Evolutionary conservation across 2,888 invertebrate genomes (phyloP), one percentile per base, ranked within the genome.

Genomic region (Trachelus iudaicus): DNA sequence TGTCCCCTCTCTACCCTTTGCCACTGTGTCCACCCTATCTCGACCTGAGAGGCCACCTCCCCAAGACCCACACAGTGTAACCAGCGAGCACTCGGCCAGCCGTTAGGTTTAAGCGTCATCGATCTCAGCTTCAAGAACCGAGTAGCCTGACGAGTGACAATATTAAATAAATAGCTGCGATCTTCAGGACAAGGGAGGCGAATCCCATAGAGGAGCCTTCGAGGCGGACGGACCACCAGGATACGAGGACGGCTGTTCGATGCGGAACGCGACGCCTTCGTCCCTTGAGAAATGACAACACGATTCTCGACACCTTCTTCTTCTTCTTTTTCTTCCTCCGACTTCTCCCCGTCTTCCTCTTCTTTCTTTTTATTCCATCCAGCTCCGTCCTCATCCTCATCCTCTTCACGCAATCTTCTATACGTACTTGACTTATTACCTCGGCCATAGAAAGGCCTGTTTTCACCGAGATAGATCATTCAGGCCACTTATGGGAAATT

Each of bases 241-340:
- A 73, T 30, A 34, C 34, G 15, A 11, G n/a, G 73, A n/a, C 73
- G 73, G 69, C 33, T 15, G 69, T 69, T 33, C 30, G 40, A 40
- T 69, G 81, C 71, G 78, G 82, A 83, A 83, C 82, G 80, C 80
- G 82, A 80, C 82, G 82, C 80, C 82, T 83, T 76, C 80, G 80
- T 79, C 81, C 75, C 80, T 85, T 88, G 88, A 88, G 84, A 88
- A 88, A 88, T 87, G 87, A 88, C 88, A 84, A 88, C 88, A 87
- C 86, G 87, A 87, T 85, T 80, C 84, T 83, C 84, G 84, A 88
- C 87, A 87, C 87, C 83, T 86, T 82, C 79, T 75, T 75, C 76
- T 34, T 69, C 73, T 13, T 33, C 40, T 56, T 35, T 11, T 3
- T 15, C 37, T 37, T 69, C 3, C 30, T 15, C 71, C 75, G 79